phyloP scores from a whole-genome alignment of 2,888 invertebrate species.

The Andricus quercusramuli region DNA sequence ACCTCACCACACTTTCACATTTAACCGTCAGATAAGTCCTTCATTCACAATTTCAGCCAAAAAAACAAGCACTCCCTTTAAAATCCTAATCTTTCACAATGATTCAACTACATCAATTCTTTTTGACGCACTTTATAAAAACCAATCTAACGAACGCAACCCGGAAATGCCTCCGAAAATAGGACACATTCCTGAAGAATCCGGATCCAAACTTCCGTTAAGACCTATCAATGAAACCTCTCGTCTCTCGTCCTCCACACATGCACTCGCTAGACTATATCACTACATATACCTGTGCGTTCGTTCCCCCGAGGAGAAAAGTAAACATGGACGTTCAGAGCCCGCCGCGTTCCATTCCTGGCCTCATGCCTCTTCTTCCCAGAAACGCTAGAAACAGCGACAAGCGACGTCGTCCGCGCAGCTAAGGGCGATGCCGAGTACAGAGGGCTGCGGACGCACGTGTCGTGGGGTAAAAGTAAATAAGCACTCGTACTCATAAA shows the following conservation, averaged over 20 bases:
- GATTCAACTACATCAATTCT: background rate
- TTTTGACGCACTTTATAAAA: background rate
- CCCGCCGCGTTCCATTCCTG: conserved; percentile 43
- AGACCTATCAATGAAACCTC: conserved; percentile 39
- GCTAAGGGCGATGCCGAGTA: conserved; percentile 45
- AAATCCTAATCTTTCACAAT: too few species aligned
- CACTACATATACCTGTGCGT: conserved; percentile 36
- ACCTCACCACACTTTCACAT: background rate
- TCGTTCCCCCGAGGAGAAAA: conserved; percentile 41
- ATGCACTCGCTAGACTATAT: conserved; percentile 14
- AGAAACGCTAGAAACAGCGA: conserved; percentile 47
- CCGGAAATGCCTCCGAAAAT: conserved; percentile 27
- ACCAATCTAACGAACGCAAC: background rate
- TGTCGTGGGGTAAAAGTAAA: conserved; percentile 63
- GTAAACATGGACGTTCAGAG: conserved; percentile 43
- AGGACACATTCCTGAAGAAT: conserved; percentile 33
- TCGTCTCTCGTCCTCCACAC: conserved; percentile 4
- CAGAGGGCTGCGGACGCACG: conserved; percentile 58
- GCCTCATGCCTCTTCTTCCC: conserved; percentile 40
- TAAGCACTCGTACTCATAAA: conserved; percentile 46
- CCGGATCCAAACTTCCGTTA: conserved; percentile 38
- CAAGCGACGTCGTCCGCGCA: conserved; percentile 50
- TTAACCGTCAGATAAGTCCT: background rate
- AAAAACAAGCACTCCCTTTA: background rate
- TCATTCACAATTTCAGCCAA: background rate